phyloP scores from a whole-genome alignment of 1,140 invertebrate genomes.

The Zaprionus gabonicus region DNA sequence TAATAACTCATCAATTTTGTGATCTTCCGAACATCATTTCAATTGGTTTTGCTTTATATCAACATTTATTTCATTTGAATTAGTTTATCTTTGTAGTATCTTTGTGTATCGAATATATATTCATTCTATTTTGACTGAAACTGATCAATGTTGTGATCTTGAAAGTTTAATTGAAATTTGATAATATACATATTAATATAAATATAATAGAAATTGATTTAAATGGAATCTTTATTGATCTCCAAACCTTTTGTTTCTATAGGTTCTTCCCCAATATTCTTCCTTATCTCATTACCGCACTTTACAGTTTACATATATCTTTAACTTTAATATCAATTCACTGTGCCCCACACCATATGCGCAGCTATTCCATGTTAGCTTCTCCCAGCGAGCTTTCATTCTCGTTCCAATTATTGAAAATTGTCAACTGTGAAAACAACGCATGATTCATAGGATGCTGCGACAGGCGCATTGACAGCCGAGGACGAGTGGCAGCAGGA shows the following conservation, averaged over 20 bases:
- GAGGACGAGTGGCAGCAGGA: constrained; percentile 27
- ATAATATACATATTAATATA: too few relatives aligned
- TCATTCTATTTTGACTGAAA: too few relatives aligned
- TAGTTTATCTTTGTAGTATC: too few relatives aligned
- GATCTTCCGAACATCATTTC: too few relatives aligned
- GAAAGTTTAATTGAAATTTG: too few relatives aligned
- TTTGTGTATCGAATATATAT: too few relatives aligned
- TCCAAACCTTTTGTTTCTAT: neutral
- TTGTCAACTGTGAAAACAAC: constrained; percentile 66
- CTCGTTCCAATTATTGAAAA: constrained; percentile 49
- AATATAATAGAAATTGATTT: too few relatives aligned
- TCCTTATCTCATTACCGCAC: neutral
- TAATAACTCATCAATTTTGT: too few relatives aligned
- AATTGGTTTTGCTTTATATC: too few relatives aligned
- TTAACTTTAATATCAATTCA: neutral
- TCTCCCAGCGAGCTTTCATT: neutral
- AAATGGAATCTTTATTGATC: neutral
- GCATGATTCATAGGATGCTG: constrained; percentile 53
- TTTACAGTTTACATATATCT: neutral
- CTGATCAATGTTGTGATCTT: too few relatives aligned
- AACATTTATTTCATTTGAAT: too few relatives aligned
- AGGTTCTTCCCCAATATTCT: neutral
- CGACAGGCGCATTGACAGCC: constrained; percentile 38
- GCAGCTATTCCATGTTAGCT: neutral
- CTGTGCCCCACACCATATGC: neutral